These are phyloP conservation scores for Hipparchia semele DNA, from an alignment of 2,888 invertebrate species.

Conservation along the genomic window DNA sequence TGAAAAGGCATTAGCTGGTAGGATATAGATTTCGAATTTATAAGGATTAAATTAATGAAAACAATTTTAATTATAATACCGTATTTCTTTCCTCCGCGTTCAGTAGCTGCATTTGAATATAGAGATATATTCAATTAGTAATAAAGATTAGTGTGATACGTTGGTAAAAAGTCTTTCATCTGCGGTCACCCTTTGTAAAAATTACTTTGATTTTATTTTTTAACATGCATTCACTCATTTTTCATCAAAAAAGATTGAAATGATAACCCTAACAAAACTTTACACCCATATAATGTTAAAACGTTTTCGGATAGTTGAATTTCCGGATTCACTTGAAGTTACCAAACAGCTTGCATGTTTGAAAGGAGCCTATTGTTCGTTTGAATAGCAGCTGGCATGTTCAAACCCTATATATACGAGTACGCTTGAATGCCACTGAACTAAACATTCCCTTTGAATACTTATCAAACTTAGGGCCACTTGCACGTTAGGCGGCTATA, in stretches of 20 bases:
- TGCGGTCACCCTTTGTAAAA: background rate
- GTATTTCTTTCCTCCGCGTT: background rate
- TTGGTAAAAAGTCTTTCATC: too few relatives aligned
- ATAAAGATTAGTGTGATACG: too few relatives aligned
- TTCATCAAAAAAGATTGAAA: background rate
- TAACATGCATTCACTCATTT: background rate
- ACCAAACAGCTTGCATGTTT: constrained; percentile 26
- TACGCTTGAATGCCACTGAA: constrained; percentile 24
- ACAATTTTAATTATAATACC: too few relatives aligned
- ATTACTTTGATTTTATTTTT: background rate
- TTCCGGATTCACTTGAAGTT: constrained; percentile 28
- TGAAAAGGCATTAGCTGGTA: too few relatives aligned
- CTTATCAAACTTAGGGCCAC: constrained; percentile 20
- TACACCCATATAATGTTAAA: background rate
- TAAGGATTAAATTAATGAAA: too few relatives aligned
- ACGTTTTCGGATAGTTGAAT: constrained; percentile 23
- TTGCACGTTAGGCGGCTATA: too few relatives aligned
- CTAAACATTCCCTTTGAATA: constrained; percentile 29
- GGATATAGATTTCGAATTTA: too few relatives aligned
- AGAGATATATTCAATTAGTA: too few relatives aligned
- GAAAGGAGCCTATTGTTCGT: constrained; percentile 29
- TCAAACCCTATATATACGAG: constrained; percentile 18
- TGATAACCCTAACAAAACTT: background rate
- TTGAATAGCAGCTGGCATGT: constrained; percentile 35
- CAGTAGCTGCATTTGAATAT: background rate